Evolutionary conservation across 2,113 vertebrate species (phyloP).

Genomic region (Pseudopipra pipra): DNA sequence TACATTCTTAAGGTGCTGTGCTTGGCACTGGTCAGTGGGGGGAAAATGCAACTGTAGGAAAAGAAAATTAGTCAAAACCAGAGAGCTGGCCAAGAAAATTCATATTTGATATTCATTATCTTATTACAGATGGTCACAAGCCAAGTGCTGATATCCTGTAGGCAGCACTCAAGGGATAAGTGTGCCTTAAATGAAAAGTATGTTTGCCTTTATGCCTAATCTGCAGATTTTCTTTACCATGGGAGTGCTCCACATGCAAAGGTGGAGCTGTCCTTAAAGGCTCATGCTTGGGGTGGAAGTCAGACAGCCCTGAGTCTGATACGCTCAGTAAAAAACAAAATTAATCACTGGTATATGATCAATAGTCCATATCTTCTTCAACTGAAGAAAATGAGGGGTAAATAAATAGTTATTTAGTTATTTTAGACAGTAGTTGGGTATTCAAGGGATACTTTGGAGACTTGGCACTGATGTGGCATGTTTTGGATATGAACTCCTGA

Average conservation of each 20-base stretch:
- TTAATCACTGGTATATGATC: background rate
- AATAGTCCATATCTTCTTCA: background rate
- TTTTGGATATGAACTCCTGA: background rate
- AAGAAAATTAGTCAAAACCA: background rate
- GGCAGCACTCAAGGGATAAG: background rate
- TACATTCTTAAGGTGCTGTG: constrained; percentile 38
- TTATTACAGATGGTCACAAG: constrained; percentile 33
- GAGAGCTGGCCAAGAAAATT: constrained; percentile 46
- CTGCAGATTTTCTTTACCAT: background rate
- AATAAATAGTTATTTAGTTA: background rate
- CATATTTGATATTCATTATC: constrained; percentile 59
- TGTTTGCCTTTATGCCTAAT: background rate
- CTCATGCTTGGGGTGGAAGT: background rate
- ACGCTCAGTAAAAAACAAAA: background rate
- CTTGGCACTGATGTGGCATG: background rate
- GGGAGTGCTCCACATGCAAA: background rate
- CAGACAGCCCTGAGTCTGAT: background rate
- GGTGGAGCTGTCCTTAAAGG: background rate
- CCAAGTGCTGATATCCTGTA: constrained; percentile 28
- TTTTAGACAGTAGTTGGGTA: background rate
- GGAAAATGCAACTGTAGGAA: background rate
- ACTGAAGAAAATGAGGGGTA: background rate
- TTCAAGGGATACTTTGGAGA: background rate
- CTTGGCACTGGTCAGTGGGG: background rate
- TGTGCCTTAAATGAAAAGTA: background rate